Conservation (phyloP, 2,113 vertebrate species). For the Lepisosteus osseus region DNA sequence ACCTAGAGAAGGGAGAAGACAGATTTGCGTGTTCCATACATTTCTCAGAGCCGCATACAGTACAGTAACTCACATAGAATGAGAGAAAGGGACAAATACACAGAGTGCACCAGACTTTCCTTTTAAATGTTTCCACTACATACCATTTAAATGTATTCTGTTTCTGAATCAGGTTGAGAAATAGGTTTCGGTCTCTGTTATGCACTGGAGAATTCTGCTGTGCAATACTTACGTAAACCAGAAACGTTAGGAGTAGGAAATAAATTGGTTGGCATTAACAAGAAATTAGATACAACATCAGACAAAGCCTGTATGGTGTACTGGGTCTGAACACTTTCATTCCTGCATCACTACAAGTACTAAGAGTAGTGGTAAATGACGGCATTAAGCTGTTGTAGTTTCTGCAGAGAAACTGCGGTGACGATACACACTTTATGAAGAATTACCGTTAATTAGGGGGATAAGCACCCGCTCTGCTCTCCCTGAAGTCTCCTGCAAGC, state of each 20-base stretch:
- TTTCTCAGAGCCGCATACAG: too few species aligned
- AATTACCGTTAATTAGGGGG: not conserved
- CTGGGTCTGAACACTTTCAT: too few species aligned
- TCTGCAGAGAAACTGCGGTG: not conserved
- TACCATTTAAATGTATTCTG: not conserved
- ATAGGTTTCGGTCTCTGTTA: not conserved
- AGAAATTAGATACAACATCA: too few species aligned
- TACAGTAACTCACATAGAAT: not conserved
- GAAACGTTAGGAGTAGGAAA: too few species aligned
- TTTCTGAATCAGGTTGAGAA: not conserved
- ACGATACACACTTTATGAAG: too few species aligned
- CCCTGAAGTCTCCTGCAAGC: not conserved
- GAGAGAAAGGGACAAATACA: not conserved
- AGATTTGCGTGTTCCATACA: not conserved
- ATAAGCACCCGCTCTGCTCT: not conserved
- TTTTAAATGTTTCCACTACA: not conserved
- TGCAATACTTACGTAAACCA: too few species aligned
- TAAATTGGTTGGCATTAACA: too few species aligned
- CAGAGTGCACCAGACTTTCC: not conserved
- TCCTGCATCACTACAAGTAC: too few species aligned
- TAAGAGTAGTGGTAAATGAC: too few species aligned
- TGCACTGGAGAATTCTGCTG: too few species aligned
- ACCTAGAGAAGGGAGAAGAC: constrained; percentile 28
- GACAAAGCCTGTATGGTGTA: too few species aligned
- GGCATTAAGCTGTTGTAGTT: not conserved